Evolutionary conservation across 64 coral and sea anemone species (phyloP).

Genomic region (Montipora capricornis): DNA sequence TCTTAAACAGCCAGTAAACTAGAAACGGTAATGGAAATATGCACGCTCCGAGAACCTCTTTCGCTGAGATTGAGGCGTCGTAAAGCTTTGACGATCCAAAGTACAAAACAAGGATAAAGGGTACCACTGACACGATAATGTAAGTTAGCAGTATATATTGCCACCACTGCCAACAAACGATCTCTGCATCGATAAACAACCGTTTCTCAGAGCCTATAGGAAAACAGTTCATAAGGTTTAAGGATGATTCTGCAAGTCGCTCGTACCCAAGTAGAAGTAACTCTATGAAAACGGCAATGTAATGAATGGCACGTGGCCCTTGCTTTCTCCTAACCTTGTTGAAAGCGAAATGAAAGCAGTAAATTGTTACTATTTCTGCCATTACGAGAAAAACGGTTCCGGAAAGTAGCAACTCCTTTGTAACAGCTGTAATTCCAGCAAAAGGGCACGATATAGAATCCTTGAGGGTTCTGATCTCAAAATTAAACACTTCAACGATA

Average conservation of each 20-base stretch:
- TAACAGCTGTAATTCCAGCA: constrained; percentile 55
- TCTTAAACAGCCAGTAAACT: too few relatives aligned
- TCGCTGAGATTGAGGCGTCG: too few relatives aligned
- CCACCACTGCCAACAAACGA: constrained; percentile 82
- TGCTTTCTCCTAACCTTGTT: constrained; percentile 1
- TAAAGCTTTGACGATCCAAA: too few relatives aligned
- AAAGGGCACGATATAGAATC: constrained; percentile 43
- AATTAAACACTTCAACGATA: constrained; percentile 35
- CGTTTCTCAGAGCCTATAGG: not conserved
- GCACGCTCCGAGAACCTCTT: too few relatives aligned
- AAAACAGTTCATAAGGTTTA: constrained; percentile 72
- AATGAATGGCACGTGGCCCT: not conserved
- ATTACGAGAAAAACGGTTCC: constrained; percentile 54
- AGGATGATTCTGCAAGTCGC: constrained; percentile 68
- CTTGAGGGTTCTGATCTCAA: constrained; percentile 3
- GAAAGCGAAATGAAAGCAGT: constrained; percentile 3
- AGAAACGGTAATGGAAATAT: too few relatives aligned
- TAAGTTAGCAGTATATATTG: constrained; percentile 62
- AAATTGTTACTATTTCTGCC: constrained; percentile 12
- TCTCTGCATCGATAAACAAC: constrained; percentile 75
- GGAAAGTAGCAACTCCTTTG: constrained; percentile 53
- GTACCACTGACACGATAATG: not conserved
- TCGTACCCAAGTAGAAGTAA: constrained; percentile 78
- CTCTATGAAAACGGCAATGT: too few relatives aligned
- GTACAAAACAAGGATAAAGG: too few relatives aligned